Evolutionary conservation across 2,113 vertebrate genomes (phyloP), one percentile per base, ranked within the genome.

Genomic region (Gavia stellata): DNA sequence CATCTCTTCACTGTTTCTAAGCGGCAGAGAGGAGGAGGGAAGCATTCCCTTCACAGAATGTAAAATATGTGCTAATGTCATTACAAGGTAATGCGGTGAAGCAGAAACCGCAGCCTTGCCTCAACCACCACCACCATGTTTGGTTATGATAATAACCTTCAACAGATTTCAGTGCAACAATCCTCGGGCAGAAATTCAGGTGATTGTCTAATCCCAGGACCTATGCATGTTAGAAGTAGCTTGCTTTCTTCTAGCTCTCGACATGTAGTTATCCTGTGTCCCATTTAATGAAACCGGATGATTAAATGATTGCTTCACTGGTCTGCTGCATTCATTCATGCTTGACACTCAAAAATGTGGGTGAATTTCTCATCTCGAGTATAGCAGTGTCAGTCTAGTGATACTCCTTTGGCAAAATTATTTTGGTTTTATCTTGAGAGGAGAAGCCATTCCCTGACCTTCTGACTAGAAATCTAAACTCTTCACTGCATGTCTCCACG

Each of bases 1-100:
- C 72, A 95, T 97, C 90, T 96, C 91, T 91, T 96, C 90, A 85
- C 53, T 71, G 62, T 77, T 88, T 82, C n/a, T 47, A 71, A 95
- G 68, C 0, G 0, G 75, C 25, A 36, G 81, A 61, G 62, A 67
- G 75, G 74, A 83, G 52, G 65, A 77, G 56, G 78, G 73, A 92
- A 87, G 45, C 25, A 1, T 88, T 91, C 62, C 61, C 38, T 53
- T 86, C n/a, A 12, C 68, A 88, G 86, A 94, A 90, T 85, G 55
- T 58, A 40, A 87, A 95, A 66, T 90, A 67, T 29, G 63, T 55
- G 59, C 68, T 91, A 55, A 85, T 87, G 92, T 79, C 86, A 36
- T 85, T 56, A 44, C 33, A 56, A 79, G 81, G 80, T 38, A 90
- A 65, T 28, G 87, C 83, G 87, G 90, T 2, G 28, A 88, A 52